phyloP scores from a whole-genome alignment of 2,888 invertebrate species.

The Nipponacmea schrenckii region DNA sequence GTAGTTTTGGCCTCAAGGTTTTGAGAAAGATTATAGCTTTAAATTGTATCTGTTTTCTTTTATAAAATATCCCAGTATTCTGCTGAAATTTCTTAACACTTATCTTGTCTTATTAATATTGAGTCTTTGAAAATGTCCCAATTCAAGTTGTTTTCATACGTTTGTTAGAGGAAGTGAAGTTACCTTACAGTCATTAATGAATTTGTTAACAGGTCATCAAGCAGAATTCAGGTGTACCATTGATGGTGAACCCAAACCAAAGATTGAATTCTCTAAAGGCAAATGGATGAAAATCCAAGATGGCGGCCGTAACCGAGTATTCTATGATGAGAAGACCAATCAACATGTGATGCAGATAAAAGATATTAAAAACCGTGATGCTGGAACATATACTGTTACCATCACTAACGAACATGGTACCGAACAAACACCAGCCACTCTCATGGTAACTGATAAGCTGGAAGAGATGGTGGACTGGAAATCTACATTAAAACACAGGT shows the following conservation, averaged over 20 bases:
- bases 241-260: constrained; percentile 64
- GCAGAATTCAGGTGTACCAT: constrained; percentile 64
- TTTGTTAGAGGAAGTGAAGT: too few relatives aligned
- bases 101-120: too few relatives aligned
- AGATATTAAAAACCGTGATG: constrained; percentile 61
- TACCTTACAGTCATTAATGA: too few relatives aligned
- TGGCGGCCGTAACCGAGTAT: constrained; percentile 55
- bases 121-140: too few relatives aligned
- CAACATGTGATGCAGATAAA: constrained; percentile 62
- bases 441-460: constrained; percentile 65
- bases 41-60: too few relatives aligned
- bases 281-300: constrained; percentile 64
- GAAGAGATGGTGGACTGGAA: constrained; percentile 67
- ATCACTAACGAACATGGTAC: constrained; percentile 65
- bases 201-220: constrained; percentile 44
- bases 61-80: too few relatives aligned
- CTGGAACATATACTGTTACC: constrained; percentile 66
- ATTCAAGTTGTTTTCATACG: too few relatives aligned
- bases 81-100: too few relatives aligned
- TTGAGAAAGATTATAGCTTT: too few relatives aligned
- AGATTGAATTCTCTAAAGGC: constrained; percentile 66
- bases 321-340: constrained; percentile 54
- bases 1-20: too few relatives aligned
- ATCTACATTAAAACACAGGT: constrained; percentile 64
- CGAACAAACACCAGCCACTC: constrained; percentile 62